Base-by-base conservation (phyloP, 2,797 vertebrate species). In the Rousettus madagascariensis region DNA sequence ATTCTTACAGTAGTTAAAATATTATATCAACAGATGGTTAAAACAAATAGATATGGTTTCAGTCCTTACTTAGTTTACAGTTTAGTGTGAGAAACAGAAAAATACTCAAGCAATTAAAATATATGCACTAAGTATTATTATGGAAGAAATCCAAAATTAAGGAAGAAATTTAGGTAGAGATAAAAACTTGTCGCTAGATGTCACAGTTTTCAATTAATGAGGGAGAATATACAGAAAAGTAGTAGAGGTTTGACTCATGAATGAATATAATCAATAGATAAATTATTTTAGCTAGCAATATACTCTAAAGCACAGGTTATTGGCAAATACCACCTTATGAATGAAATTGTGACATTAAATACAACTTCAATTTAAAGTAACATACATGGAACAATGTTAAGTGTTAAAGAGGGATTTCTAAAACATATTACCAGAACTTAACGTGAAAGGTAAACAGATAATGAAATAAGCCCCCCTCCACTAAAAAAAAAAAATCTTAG, bases 91-190 rank as follows among this genome's bases (percentile, higher is more conserved):
- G 57, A 89, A 96, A 71, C 0, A 69, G 41, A 95, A 92, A 91
- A 71, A 86, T 36, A 85, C 19, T 55, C n/a, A 93, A 90, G 38
- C 20, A 87, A 59, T 69, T 79, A 75, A 95, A 95, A 91, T 77
- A 72, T 3, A 80, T 26, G 3, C 22, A 88, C 24, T 84, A 83
- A 63, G n/a, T 74, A 3, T 80, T 75, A 92, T 86, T 71, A 92
- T 36, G 24, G 15, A 15, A 69, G 3, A 90, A 96, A 41, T n/a
- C 5, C 41, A 90, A 96, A 77, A 83, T 19, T 17, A 26, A 95
- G 36, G 24, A 78, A 75, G 16, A 88, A 91, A 92, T 53, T 90
- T 55, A 90, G 68, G 41, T n/a, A 87, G 22, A 86, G 11, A 53
- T 51, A 85, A 90, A 93, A 95, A 68, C 57, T 51, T 88, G 16